Percentiles rank a stretch among this genome's conserved stretches.
Conservation (phyloP, 2,797 vertebrate genomes). For the Epinephelus awoara region DNA sequence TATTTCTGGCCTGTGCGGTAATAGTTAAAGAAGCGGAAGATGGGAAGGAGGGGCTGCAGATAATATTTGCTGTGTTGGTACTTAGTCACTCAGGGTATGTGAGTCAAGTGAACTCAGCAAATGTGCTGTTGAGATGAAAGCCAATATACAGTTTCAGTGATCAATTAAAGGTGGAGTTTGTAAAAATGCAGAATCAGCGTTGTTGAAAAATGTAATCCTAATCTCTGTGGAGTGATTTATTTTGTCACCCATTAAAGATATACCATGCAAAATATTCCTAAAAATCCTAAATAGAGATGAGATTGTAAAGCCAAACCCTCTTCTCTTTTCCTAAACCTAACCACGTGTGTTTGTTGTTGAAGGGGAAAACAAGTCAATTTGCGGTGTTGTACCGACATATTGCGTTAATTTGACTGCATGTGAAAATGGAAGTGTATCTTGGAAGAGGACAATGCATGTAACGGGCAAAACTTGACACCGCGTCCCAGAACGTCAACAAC, state of each 20-base stretch:
- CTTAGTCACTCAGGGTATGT: constrained; percentile 40
- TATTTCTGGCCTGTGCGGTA: constrained; percentile 46
- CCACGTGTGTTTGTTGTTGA: no score
- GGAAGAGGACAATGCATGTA: no score
- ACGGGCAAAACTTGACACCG: no score
- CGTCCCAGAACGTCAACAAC: no score
- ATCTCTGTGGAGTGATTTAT: background rate
- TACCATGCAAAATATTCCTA: no score
- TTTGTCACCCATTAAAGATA: background rate
- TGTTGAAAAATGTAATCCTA: background rate
- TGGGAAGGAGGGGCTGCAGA: background rate
- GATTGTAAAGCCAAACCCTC: no score
- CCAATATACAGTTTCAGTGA: background rate
- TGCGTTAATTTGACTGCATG: no score
- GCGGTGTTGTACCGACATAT: no score
- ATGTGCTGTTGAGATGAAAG: constrained; percentile 21
- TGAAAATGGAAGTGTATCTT: no score
- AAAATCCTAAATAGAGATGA: no score
- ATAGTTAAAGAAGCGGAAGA: constrained; percentile 46
- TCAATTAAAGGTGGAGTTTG: background rate
- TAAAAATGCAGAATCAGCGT: background rate
- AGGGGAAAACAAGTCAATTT: no score
- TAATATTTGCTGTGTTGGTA: constrained; percentile 43
- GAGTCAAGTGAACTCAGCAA: constrained; percentile 31
- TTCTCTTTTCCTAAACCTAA: no score